Evolutionary conservation across 2,797 vertebrate species (phyloP), one percentile per base, ranked within the genome.

Genomic region (Mus minutoides): DNA sequence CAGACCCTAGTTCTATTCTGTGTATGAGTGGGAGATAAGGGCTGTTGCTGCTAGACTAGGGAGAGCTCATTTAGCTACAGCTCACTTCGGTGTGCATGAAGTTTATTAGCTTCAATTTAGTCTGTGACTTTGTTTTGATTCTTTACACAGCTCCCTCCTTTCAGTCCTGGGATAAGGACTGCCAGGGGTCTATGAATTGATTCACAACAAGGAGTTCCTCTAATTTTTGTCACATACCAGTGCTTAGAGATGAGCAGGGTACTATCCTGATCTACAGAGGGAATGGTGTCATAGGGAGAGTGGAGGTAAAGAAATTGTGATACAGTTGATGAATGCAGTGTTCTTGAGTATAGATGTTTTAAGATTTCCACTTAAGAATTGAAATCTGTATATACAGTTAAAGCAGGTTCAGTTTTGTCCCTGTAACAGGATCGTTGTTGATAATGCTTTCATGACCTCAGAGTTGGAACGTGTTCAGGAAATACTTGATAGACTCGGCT

Each of bases 261-360:
- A 40, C 62, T 58, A 0, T 34, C 52, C 22, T 24, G 22, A 43
- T 31, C 76, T 80, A 31, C 40, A 43, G 34, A 13, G 54, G 26
- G 78, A 21, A 31, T 75, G 24, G 76, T 69, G 31, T n/a, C 46
- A 79, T 73, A 62, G 71, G 4, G 17, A 73, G 13, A 22, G 2
- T 88, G 26, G 13, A 89, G 56, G 52, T 56, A 93, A 73, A 90
- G 75, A 83, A 67, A 73, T 37, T 31, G 2, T 29, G 80, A 3
- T 85, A 67, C 0, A 43, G 46, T 73, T 77, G 71, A 84, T 83
- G 26, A 85, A 76, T 60, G 16, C 29, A 71, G 1, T 93, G 37
- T 40, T 92, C 94, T 46, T 82, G 56, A 80, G 52, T 58, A 94
- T 58, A 94, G n/a, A n/a, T 62, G 31, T 90, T 94, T 94, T 93